Base-by-base conservation (phyloP, 2,797 vertebrate genomes). In the Macrochelys suwanniensis region DNA sequence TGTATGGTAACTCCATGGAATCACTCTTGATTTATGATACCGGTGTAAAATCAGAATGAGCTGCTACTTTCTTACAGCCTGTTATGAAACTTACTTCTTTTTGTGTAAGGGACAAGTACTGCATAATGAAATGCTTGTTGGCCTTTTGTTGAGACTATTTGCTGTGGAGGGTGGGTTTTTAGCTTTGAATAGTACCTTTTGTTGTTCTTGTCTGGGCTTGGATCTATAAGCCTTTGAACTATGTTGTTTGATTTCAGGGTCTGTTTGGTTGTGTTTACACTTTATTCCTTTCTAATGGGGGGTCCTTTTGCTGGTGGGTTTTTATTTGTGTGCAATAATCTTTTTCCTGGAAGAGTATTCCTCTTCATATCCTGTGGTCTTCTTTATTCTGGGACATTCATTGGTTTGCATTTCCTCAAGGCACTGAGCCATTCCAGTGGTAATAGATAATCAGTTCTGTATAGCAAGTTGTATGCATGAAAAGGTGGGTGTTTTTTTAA, bases 381-480 rank as follows among this genome's bases (percentile, higher is more conserved):
- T 88, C 89, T 90, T 89, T 85, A 78, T 95, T 95, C 84, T 71
- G 4, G 61, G 85, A 26, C 76, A 91, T 77, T 82, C 89, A 90
- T 94, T 95, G 90, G 89, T 96, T 92, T 93, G 87, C 56, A 77
- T 94, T 93, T 96, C 87, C 83, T 90, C 74, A 89, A 96, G 95
- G 94, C 77, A 87, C 56, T 71, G 95, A 92, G 76, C 93, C 68
- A 56, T 85, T 94, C 87, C 53, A 79, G 13, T 92, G 83, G 71
- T 85, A 85, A 79, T 81, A 81, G 92, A 91, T 92, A 61, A 92
- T 89, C 0, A 78, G 53, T 86, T 77, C 83, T 94, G 28, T 1
- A 3, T 33, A 81, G 59, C 86, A 71, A 87, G 57, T 51, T 92
- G 87, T n/a, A 82, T 94, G 82, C 82, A 45, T 91, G 71, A 88